Percentiles rank a stretch among this genome's conserved stretches.
These are phyloP conservation scores for Tenthredo notha DNA, from an alignment of 2,888 invertebrate species.

Conservation along the genomic window DNA sequence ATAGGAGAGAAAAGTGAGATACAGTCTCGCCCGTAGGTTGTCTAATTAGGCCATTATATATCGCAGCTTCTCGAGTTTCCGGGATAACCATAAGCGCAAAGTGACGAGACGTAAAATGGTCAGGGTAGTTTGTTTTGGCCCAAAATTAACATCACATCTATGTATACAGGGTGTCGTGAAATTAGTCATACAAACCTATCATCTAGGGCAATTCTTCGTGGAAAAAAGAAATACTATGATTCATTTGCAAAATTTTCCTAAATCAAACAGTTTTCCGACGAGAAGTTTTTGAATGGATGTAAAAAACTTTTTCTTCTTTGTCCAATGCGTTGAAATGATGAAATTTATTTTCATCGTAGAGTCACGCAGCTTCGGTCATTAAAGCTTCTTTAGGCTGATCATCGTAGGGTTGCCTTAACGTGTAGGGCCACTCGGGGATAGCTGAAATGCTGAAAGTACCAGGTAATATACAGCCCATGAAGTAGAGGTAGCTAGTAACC, in stretches of 20 bases:
- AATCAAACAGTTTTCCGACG: not conserved
- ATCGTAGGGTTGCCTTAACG: no score
- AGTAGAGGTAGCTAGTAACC: no score
- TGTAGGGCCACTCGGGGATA: no score
- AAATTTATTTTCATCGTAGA: no score
- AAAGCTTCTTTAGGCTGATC: no score
- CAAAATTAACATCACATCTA: not conserved
- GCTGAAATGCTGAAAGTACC: not conserved
- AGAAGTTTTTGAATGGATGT: no score
- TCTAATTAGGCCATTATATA: slow-evolving; percentile 40
- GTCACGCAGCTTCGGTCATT: no score
- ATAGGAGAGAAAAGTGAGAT: not conserved
- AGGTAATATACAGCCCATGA: not conserved
- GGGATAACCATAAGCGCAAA: slow-evolving; percentile 38
- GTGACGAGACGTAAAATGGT: slow-evolving; percentile 37
- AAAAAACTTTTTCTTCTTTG: no score
- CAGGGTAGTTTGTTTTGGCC: slow-evolving; percentile 7
- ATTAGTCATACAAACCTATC: not conserved
- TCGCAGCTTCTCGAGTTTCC: slow-evolving; percentile 4
- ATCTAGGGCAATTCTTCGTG: not conserved
- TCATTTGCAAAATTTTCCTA: no score
- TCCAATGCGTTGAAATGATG: no score
- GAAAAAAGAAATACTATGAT: no score
- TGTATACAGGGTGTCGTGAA: not conserved
- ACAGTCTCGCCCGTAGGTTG: slow-evolving; percentile 28